Evolutionary conservation across 2,888 invertebrate species (phyloP), one percentile per base, ranked within the genome.

Genomic region (Coelopa pilipes): DNA sequence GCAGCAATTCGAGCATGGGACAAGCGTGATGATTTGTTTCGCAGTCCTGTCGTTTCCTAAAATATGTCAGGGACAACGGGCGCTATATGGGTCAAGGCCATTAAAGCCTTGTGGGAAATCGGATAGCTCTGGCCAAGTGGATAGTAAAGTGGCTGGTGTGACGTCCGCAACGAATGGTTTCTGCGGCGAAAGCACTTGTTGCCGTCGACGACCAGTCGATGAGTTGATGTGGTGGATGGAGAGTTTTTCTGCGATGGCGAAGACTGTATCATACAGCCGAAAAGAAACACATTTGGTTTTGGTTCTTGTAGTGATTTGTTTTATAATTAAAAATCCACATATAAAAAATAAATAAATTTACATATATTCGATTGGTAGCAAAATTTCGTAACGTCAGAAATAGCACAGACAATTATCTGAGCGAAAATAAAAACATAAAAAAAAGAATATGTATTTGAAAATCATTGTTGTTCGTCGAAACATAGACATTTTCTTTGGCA

Each of bases 21-120:
- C 34, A 34, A 2, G 34, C 34, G 34, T 34, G 34, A 7, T 34
- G 7, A 34, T 34, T 34, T 34, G 34, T 34, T 34, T 34, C 34
- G 7, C 34, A 34, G 34, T 34, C 34, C 34, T 34, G 24, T 59
- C 21, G 24, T 17, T 10, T 59, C 21, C 65, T 19, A 65, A 49
- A 46, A 50, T 50, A 49, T 66, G 50, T 50, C 66, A 66, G 50
- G 24, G 66, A 2, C 24, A 21, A 15, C 34, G 21, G 34, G 34
- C 50, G 72, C 70, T 74, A 82, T 78, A 77, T 84, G 78, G 84
- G 84, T 83, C 84, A 84, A 84, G 84, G 84, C 77, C 84, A 83
- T 79, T 79, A 24, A 7, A 5, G 24, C 74, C 24, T 12, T 4
- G 11, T 21, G 19, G 24, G 13, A 13, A 17, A 59, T 21, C 17